Conservation (phyloP, 92 coral and sea anemone species). For the Umimayanthus chanpuru region DNA sequence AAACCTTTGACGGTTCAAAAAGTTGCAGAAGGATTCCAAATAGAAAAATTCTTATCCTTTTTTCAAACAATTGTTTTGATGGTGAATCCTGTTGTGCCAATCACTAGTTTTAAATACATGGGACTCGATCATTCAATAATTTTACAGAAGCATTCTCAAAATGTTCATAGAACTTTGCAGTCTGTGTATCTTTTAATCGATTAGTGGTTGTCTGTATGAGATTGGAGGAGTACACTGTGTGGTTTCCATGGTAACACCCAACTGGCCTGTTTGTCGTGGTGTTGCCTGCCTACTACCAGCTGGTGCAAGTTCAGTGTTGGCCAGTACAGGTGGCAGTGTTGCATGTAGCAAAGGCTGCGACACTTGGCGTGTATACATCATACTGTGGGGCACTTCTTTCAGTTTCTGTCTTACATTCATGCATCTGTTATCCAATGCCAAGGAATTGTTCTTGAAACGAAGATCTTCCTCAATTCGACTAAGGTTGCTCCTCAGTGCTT, state of each 20-base stretch:
- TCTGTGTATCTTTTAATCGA: conserved; percentile 26
- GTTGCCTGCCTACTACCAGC: conserved; percentile 45
- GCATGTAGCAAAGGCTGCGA: conserved; percentile 48
- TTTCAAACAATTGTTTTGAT: too few species aligned
- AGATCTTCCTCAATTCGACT: conserved; percentile 91
- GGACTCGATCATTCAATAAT: not conserved
- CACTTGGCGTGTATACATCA: conserved; percentile 68
- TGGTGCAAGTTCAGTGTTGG: conserved; percentile 50
- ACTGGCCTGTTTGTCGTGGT: conserved; percentile 29
- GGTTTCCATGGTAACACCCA: conserved; percentile 35
- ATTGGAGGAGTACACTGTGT: not conserved
- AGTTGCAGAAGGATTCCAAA: too few species aligned
- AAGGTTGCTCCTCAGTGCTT: conserved; percentile 88
- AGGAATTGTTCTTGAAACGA: conserved; percentile 87
- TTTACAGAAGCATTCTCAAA: conserved; percentile 1
- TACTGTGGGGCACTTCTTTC: conserved; percentile 95
- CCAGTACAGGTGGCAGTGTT: conserved; percentile 53
- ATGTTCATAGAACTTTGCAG: not conserved
- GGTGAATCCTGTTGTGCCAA: too few species aligned
- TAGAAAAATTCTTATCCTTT: too few species aligned
- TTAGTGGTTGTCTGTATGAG: conserved; percentile 51
- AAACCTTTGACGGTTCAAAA: too few species aligned
- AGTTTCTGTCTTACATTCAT: conserved; percentile 87
- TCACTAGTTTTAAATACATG: too few species aligned
- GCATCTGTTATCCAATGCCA: conserved; percentile 95